Percentiles rank a stretch among this genome's conserved stretches.
Conservation (phyloP, 2,888 invertebrate species). For the Ectobius pallidus region DNA sequence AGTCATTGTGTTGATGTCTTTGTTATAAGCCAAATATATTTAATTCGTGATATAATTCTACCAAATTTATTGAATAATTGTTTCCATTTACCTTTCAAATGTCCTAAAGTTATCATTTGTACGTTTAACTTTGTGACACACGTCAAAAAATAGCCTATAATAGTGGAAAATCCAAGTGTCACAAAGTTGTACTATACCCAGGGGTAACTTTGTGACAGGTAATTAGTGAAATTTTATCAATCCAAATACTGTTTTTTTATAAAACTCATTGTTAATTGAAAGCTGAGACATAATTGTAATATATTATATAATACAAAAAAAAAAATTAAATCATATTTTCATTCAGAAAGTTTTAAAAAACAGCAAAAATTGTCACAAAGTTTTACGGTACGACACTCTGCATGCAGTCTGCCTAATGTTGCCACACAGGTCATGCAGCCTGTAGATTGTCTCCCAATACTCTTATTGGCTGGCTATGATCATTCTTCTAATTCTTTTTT, state of each 20-base stretch:
- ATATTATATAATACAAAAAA: background rate
- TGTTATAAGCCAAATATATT: background rate
- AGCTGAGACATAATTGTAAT: background rate
- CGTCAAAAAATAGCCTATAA: background rate
- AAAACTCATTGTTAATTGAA: background rate
- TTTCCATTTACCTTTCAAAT: background rate
- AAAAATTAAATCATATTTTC: background rate
- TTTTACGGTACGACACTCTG: too few species aligned
- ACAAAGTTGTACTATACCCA: background rate
- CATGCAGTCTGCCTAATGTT: too few species aligned
- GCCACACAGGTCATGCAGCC: too few species aligned
- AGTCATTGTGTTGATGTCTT: background rate
- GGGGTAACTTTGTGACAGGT: background rate
- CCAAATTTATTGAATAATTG: background rate
- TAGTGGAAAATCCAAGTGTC: background rate
- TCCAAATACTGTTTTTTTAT: background rate
- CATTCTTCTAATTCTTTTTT: too few species aligned
- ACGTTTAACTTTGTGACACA: background rate
- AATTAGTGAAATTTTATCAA: background rate
- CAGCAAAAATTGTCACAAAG: background rate
- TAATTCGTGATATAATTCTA: background rate
- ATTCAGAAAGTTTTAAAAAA: background rate
- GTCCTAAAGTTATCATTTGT: background rate
- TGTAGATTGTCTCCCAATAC: too few species aligned
- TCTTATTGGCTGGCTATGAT: too few species aligned